Conservation (phyloP, 2,888 invertebrate species). For the Temnothorax ravouxi region DNA sequence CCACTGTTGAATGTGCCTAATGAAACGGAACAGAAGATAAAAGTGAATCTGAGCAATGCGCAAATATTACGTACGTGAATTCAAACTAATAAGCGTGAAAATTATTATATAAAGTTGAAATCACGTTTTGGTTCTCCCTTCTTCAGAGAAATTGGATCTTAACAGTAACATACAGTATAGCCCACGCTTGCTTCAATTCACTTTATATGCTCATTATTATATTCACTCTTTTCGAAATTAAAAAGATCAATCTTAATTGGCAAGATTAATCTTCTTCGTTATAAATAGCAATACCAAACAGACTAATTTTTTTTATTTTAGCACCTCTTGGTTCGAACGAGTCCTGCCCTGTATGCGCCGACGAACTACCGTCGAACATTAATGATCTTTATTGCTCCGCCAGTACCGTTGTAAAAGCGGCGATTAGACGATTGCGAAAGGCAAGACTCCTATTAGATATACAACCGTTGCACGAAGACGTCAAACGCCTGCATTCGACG, state of each 20-base stretch:
- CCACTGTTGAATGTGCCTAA: constrained; percentile 57
- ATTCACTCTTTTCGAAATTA: not conserved
- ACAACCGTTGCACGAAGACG: constrained; percentile 62
- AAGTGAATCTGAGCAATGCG: not conserved
- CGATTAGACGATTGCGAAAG: constrained; percentile 79
- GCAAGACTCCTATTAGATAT: constrained; percentile 80
- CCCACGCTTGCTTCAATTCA: not conserved
- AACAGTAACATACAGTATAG: not conserved
- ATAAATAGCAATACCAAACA: not conserved
- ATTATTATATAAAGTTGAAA: constrained; percentile 12
- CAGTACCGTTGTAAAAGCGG: constrained; percentile 80
- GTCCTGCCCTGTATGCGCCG: constrained; percentile 81
- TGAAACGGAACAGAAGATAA: not conserved
- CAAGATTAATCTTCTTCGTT: not conserved
- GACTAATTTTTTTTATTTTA: constrained; percentile 28
- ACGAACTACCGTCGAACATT: constrained; percentile 78
- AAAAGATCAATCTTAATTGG: not conserved
- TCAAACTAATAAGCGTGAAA: not conserved
- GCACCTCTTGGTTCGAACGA: constrained; percentile 41
- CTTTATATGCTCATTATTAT: not conserved
- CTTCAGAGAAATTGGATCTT: not conserved
- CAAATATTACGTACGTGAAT: constrained; percentile 60
- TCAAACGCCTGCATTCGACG: constrained; percentile 75
- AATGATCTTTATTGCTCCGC: constrained; percentile 80
- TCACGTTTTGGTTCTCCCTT: not conserved